phyloP scores from a whole-genome alignment of 2,113 vertebrate genomes.

The Pseudorasbora parva region DNA sequence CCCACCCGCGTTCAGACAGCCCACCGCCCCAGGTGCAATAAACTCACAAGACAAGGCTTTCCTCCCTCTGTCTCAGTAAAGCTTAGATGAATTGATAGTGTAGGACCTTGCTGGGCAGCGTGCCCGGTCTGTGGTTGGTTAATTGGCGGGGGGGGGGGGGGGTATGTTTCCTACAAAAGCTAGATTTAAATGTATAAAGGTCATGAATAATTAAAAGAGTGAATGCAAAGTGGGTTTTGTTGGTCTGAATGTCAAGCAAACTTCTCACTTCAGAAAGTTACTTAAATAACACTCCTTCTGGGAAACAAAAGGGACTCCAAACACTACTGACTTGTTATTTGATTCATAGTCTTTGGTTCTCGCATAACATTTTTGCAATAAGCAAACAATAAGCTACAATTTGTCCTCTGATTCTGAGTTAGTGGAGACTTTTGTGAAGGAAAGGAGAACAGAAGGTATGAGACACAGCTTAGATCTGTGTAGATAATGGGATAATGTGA shows the following conservation, averaged over 20 bases:
- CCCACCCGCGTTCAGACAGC: constrained; percentile 71
- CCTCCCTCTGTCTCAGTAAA: constrained; percentile 61
- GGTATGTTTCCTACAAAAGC: constrained; percentile 72
- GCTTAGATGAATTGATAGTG: constrained; percentile 59
- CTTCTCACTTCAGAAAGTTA: constrained; percentile 31
- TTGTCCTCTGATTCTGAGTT: not conserved
- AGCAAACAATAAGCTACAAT: not conserved
- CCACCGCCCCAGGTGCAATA: constrained; percentile 73
- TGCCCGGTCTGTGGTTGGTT: constrained; percentile 68
- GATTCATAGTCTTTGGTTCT: not conserved
- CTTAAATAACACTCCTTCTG: not conserved
- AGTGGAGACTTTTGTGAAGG: not conserved
- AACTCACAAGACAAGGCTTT: constrained; percentile 65
- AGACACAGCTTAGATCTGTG: constrained; percentile 39
- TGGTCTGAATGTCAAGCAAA: constrained; percentile 44
- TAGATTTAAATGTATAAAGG: constrained; percentile 68
- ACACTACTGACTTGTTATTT: constrained; percentile 2
- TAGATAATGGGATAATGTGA: constrained; percentile 66
- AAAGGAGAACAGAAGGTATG: constrained; percentile 23
- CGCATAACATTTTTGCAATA: not conserved
- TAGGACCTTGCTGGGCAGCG: constrained; percentile 67
- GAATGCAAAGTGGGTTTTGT: constrained; percentile 60
- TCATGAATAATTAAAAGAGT: constrained; percentile 58
- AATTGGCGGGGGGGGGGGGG: constrained; percentile 68
- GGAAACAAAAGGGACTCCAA: not conserved